Conservation (phyloP, 2,113 vertebrate genomes). For the Bostrychus sinensis region DNA sequence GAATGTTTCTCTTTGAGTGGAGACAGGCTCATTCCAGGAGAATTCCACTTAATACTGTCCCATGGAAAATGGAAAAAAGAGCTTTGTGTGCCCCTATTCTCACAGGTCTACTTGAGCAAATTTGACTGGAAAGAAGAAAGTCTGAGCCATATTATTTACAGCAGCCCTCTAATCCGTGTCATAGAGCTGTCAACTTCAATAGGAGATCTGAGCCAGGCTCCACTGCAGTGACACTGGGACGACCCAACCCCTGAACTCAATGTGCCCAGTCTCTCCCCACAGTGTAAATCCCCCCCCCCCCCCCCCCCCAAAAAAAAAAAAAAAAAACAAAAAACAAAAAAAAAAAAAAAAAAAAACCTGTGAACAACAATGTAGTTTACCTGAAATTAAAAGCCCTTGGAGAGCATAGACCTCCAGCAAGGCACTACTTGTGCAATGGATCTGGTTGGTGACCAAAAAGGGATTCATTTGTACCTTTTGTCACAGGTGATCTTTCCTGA, state of each 20-base stretch:
- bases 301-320: too few species aligned
- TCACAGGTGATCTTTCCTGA: too few species aligned
- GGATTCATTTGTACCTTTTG: too few species aligned
- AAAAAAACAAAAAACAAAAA: too few species aligned
- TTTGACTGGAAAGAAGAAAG: slow-evolving; percentile 32
- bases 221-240: slow-evolving; percentile 29
- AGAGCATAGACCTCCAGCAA: too few species aligned
- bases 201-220: slow-evolving; percentile 63
- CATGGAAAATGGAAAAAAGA: slow-evolving; percentile 28
- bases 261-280: slow-evolving; percentile 20
- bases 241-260: slow-evolving; percentile 33
- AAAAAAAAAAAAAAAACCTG: too few species aligned
- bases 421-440: too few species aligned
- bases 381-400: too few species aligned
- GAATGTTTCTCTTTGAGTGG: slow-evolving; percentile 32
- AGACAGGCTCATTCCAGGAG: not conserved
- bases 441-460: too few species aligned
- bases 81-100: not conserved
- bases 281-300: too few species aligned
- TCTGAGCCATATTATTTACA: slow-evolving; percentile 64
- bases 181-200: slow-evolving; percentile 56
- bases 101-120: slow-evolving; percentile 11
- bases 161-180: slow-evolving; percentile 55
- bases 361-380: too few species aligned
- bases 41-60: slow-evolving; percentile 16